Conservation (phyloP, 2,888 invertebrate species). For the Drosophila vallismaia region DNA sequence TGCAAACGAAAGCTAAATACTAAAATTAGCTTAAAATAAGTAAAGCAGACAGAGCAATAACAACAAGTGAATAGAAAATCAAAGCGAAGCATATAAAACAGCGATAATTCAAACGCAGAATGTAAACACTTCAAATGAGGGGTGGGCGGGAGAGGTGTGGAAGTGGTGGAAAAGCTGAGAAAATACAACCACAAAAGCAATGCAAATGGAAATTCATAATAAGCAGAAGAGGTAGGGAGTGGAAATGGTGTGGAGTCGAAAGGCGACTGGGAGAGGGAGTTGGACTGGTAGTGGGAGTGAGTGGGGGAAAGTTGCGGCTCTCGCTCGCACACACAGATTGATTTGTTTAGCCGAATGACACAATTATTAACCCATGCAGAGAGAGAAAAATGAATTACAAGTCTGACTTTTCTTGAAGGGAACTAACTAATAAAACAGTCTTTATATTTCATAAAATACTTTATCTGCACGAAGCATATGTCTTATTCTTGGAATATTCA, state of each 20-base stretch:
- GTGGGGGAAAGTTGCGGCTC: no score
- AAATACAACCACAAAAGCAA: slow-evolving; percentile 36
- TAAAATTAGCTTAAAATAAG: slow-evolving; percentile 73
- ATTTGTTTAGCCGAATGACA: slow-evolving; percentile 73
- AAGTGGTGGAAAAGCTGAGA: slow-evolving; percentile 37
- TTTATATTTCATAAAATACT: no score
- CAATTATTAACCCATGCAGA: slow-evolving; percentile 62
- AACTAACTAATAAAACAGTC: no score
- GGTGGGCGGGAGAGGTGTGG: background rate
- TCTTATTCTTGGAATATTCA: background rate
- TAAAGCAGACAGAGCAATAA: slow-evolving; percentile 49
- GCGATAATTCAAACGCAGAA: slow-evolving; percentile 73
- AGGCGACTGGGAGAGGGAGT: no score
- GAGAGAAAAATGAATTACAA: slow-evolving; percentile 3
- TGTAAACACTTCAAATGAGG: slow-evolving; percentile 72
- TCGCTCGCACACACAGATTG: slow-evolving; percentile 37
- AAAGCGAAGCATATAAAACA: slow-evolving; percentile 59
- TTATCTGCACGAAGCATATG: background rate
- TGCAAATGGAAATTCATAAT: slow-evolving; percentile 35
- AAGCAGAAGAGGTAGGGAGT: slow-evolving; percentile 9
- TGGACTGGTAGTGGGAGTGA: no score
- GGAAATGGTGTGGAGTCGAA: slow-evolving; percentile 1
- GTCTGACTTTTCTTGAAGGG: no score
- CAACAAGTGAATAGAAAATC: slow-evolving; percentile 54
- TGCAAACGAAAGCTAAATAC: slow-evolving; percentile 74